Conservation (phyloP, 2,113 vertebrate species). For the Chaetorhynchus papuensis region DNA sequence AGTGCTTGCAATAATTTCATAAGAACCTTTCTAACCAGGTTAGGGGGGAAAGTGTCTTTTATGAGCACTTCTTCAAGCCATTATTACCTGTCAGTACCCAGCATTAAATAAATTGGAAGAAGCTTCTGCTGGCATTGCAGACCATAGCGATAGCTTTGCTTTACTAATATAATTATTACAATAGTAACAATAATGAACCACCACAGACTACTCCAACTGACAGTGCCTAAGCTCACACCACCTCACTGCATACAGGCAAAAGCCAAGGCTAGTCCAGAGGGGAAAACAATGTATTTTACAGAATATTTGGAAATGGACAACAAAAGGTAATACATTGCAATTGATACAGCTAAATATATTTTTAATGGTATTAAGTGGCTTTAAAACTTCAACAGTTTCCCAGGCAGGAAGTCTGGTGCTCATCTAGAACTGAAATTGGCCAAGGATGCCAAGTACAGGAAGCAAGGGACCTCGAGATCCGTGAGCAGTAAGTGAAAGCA, state of each 20-base stretch:
- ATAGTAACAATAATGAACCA: not conserved
- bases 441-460: not conserved
- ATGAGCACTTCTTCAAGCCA: not conserved
- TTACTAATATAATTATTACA: not conserved
- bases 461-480: not conserved
- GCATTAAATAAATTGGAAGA: not conserved
- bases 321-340: not conserved
- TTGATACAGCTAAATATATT: not conserved
- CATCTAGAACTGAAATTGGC: not conserved
- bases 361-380: not conserved
- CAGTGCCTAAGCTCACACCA: not conserved
- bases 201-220: not conserved
- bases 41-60: not conserved
- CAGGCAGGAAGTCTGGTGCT: not conserved
- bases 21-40: not conserved
- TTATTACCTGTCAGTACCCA: not conserved
- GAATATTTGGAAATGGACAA: not conserved
- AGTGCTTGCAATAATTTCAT: not conserved
- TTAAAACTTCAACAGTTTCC: not conserved
- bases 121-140: not conserved
- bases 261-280: not conserved
- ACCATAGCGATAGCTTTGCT: not conserved
- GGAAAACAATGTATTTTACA: not conserved
- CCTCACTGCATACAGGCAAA: not conserved
- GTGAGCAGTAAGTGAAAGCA: not conserved